Percentiles rank a stretch among this genome's conserved stretches.
phyloP scores from a whole-genome alignment of 2,797 vertebrate species.

The Hylomyscus alleni region DNA sequence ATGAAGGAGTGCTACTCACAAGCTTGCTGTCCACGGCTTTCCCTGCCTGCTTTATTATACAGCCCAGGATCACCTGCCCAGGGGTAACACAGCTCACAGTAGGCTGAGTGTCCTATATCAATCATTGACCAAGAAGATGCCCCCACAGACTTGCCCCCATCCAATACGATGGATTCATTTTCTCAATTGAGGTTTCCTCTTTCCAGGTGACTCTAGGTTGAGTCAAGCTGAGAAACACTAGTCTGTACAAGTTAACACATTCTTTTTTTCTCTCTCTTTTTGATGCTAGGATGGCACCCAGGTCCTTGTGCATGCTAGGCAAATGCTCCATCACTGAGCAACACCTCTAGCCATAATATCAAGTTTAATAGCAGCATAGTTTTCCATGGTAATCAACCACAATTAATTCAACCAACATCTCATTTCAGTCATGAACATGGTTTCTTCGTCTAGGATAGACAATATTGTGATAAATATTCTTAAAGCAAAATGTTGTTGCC shows the following conservation, averaged over 20 bases:
- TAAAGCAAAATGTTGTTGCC: conserved; percentile 19
- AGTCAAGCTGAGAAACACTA: background rate
- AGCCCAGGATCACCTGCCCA: background rate
- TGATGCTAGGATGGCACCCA: background rate
- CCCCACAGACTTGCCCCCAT: background rate
- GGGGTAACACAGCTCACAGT: background rate
- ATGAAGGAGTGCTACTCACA: background rate
- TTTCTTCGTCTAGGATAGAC: background rate
- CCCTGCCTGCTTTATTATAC: background rate
- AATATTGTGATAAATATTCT: conserved; percentile 26
- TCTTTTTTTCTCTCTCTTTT: background rate
- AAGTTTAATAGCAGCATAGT: conserved; percentile 16
- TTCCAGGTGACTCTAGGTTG: background rate
- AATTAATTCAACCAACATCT: conserved; percentile 21
- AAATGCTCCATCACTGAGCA: background rate
- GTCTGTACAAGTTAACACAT: background rate
- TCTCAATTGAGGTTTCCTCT: background rate
- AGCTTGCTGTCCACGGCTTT: background rate
- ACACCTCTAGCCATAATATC: background rate
- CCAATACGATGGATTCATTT: too few species aligned
- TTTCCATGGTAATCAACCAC: background rate
- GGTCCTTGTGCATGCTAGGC: background rate
- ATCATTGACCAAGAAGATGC: background rate
- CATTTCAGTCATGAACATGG: background rate
- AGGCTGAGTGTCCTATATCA: background rate